These are phyloP conservation scores for Stictocephala bisonia DNA, from an alignment of 2,888 invertebrate genomes.

Conservation along the genomic window DNA sequence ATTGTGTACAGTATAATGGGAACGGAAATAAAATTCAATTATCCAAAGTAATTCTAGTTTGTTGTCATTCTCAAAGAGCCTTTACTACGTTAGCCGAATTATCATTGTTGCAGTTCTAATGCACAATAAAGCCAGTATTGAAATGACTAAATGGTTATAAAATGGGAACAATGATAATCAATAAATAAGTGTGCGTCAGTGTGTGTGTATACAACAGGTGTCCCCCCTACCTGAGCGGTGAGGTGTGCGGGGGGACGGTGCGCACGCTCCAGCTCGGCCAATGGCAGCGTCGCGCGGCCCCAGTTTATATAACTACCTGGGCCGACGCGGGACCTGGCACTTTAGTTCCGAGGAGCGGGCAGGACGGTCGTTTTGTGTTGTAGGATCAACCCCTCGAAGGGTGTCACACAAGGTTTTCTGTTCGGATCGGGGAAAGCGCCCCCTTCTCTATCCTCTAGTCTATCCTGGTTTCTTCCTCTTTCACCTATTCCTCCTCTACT, in stretches of 20 bases:
- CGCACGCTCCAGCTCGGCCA: slow-evolving; percentile 38
- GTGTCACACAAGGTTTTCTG: slow-evolving; percentile 35
- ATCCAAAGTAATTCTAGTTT: too few species aligned
- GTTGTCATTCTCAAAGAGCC: too few species aligned
- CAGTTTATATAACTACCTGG: slow-evolving; percentile 46
- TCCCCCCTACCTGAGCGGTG: slow-evolving; percentile 2
- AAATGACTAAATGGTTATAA: slow-evolving; percentile 36
- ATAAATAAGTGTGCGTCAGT: slow-evolving; percentile 21
- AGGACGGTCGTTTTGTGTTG: slow-evolving; percentile 44
- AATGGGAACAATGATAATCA: slow-evolving; percentile 37
- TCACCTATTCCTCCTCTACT: slow-evolving; percentile 9
- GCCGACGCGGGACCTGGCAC: slow-evolving; percentile 31
- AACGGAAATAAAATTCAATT: too few species aligned
- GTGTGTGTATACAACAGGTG: slow-evolving; percentile 30
- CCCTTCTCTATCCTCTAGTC: slow-evolving; percentile 37
- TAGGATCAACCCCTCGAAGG: slow-evolving; percentile 41
- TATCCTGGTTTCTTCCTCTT: slow-evolving; percentile 23
- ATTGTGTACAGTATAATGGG: too few species aligned
- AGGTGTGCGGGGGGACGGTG: neutral
- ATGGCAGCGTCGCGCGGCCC: slow-evolving; percentile 19
- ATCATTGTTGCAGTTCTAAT: too few species aligned
- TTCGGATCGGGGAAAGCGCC: slow-evolving; percentile 45
- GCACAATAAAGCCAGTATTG: slow-evolving; percentile 9
- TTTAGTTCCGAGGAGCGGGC: slow-evolving; percentile 27
- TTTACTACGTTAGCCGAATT: too few species aligned